A percentile compares a stretch with the other conserved stretches of the same genome.
phyloP scores from a whole-genome alignment of 1,140 invertebrate species.

The Monochamus saltuarius region DNA sequence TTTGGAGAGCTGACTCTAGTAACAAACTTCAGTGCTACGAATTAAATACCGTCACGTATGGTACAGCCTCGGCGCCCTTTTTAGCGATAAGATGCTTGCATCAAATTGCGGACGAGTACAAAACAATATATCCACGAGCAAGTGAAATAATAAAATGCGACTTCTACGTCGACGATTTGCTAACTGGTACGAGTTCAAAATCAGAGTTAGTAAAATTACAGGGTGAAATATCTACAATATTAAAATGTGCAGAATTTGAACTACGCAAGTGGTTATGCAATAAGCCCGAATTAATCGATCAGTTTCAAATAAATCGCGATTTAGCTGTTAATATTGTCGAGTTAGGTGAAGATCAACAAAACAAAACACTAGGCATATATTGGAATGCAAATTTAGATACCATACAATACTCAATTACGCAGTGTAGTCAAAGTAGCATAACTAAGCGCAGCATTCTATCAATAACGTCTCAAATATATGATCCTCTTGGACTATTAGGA shows the following conservation, averaged over 20 bases:
- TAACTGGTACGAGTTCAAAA: conserved; percentile 36
- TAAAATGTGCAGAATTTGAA: conserved; percentile 33
- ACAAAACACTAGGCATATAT: conserved; percentile 24
- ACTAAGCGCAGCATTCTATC: conserved; percentile 29
- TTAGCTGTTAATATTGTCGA: background rate
- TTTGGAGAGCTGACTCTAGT: conserved; percentile 44
- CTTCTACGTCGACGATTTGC: conserved; percentile 51
- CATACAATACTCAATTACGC: conserved; percentile 1
- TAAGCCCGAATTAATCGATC: background rate
- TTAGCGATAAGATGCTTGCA: conserved; percentile 36
- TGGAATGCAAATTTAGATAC: conserved; percentile 19
- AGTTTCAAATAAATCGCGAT: background rate
- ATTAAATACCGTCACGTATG: conserved; percentile 44
- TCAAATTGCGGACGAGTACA: conserved; percentile 24
- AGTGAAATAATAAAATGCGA: conserved; percentile 29
- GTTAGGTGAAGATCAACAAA: conserved; percentile 4
- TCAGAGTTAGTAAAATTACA: conserved; percentile 20
- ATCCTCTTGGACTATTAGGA: conserved; percentile 33
- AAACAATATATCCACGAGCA: conserved; percentile 28
- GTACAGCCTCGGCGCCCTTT: conserved; percentile 36
- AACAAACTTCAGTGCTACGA: conserved; percentile 16
- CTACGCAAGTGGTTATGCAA: conserved; percentile 51
- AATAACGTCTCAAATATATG: conserved; percentile 27
- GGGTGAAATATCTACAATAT: conserved; percentile 21
- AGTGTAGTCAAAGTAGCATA: background rate